These are phyloP conservation scores for Bombyx mori DNA, from an alignment of 1,140 invertebrate genomes.

Conservation along the genomic window ASM3026992v2 NC_085134.1:4328001-4328500, in stretches of 20 bases:
- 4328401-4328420: too few species aligned
- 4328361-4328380: conserved; percentile 2
- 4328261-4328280: neutral
- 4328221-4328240: conserved; percentile 2
- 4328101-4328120: neutral
- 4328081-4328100: neutral
- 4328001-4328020: neutral
- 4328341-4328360: conserved; percentile 3
- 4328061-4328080: neutral
- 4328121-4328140: conserved; percentile 2
- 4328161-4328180: conserved; percentile 3
- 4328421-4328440: too few species aligned
- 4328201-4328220: neutral
- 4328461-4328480: too few species aligned
- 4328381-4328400: conserved; percentile 6
- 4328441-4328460: too few species aligned
- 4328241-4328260: neutral
- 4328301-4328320: neutral
- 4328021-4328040: neutral
- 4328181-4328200: neutral
- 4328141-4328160: neutral
- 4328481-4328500: too few species aligned
- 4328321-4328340: neutral
- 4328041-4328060: neutral
- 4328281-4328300: neutral